Evolutionary conservation across 2,113 vertebrate genomes (phyloP), one percentile per base, ranked within the genome.

Genomic region (Ellobius talpinus): DNA sequence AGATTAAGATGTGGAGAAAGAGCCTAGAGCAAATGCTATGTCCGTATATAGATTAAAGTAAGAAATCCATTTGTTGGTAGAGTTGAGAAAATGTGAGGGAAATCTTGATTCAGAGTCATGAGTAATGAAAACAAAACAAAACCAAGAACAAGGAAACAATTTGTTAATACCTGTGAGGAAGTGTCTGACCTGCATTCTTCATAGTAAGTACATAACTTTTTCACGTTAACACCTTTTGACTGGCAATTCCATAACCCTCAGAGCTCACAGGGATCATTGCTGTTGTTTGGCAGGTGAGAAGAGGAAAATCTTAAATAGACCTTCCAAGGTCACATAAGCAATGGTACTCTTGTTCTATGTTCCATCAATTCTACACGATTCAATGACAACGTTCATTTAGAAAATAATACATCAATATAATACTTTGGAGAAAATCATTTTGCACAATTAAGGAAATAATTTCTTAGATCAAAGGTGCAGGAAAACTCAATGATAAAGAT

Each of bases 391-490:
- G 5, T 74, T 95, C 11, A 82, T 94, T 95, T 95, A 87, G 52
- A 73, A 94, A 81, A 55, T 16, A 76, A 52, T 19, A 13, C 42
- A 90, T 97, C 92, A 91, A 24, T 73, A 82, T 50, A 76, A 82
- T 91, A 47, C 10, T n/a, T 81, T 65, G 3, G 29, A 66, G 23
- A 90, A 91, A 96, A 92, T 88, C 7, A 89, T 93, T 91, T 91
- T 61, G 13, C 77, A 76, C 8, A 94, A 90, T 87, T 91, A 92
- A 96, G n/a, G n/a, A 96, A 95, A 42, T 85, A 86, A 39, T 5
- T 85, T 89, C 74, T 94, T 89, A 95, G 96, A 89, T 90, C 65
- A 91, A 95, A 96, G n/a, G 16, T 47, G 14, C 42, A 76, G 47
- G 42, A 87, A 86, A 94, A 85, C 74, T 86, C 58, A 88, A 39